Percentiles rank a stretch among this genome's conserved stretches.
Evolutionary conservation across 2,113 vertebrate genomes (phyloP).

Genomic region (Condylura cristata): DNA sequence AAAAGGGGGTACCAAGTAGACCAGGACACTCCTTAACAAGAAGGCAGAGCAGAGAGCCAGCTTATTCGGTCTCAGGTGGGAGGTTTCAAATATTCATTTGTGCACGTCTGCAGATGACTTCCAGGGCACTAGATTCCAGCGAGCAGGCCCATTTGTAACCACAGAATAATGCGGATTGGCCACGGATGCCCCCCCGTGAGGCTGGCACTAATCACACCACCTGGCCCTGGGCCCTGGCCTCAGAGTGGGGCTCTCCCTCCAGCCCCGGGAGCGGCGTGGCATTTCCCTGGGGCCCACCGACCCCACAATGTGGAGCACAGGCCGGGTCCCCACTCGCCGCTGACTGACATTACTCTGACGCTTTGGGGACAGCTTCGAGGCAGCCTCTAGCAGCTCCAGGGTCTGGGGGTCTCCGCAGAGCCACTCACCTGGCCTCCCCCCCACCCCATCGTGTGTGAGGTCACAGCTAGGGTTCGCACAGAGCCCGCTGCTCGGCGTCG

Average conservation of each 20-base stretch:
- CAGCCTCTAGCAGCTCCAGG: slow-evolving; percentile 41
- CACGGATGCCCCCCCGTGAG: fast-evolving
- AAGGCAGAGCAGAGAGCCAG: fast-evolving
- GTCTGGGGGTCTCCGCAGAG: not conserved
- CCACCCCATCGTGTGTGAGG: too few relatives aligned
- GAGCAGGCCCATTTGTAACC: not conserved
- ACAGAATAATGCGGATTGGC: not conserved
- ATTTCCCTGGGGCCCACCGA: not conserved
- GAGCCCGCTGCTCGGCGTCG: not conserved
- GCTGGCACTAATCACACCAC: not conserved
- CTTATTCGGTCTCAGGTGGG: not conserved
- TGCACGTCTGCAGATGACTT: fast-evolving
- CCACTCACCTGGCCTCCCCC: not conserved
- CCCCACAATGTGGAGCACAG: not conserved
- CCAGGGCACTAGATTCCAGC: too few relatives aligned
- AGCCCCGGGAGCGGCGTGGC: not conserved
- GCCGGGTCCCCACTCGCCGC: not conserved
- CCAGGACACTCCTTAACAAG: not conserved
- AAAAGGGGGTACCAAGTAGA: not conserved
- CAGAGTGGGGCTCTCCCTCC: not conserved
- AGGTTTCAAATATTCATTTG: not conserved
- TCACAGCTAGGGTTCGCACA: not conserved
- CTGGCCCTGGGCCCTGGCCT: not conserved
- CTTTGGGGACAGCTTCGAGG: not conserved
- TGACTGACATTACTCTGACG: not conserved